phyloP scores from a whole-genome alignment of 2,797 vertebrate species.

The Micrastur ruficollis region DNA sequence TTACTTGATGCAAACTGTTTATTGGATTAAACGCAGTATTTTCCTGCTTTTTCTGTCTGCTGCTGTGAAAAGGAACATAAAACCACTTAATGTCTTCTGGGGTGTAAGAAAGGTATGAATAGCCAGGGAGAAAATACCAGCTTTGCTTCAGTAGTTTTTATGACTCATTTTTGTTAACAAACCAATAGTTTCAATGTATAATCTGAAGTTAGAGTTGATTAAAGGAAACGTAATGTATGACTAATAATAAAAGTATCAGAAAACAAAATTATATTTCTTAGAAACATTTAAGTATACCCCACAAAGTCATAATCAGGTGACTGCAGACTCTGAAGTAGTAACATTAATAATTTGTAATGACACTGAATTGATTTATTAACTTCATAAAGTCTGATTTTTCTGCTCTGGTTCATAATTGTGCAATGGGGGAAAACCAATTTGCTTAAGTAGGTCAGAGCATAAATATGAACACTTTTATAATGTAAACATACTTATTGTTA shows the following conservation, averaged over 20 bases:
- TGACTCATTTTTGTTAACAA: neutral
- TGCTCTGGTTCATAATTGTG: slow-evolving; percentile 50
- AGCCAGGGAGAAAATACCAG: neutral
- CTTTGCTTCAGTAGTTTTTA: neutral
- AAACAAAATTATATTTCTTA: neutral
- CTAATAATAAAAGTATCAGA: neutral
- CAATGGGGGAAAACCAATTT: slow-evolving; percentile 1
- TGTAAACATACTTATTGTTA: neutral
- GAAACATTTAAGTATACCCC: neutral
- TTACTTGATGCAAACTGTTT: neutral
- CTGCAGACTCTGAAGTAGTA: neutral
- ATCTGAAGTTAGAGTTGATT: neutral
- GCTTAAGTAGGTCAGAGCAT: slow-evolving; percentile 42
- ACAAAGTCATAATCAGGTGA: neutral
- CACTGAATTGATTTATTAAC: slow-evolving; percentile 43
- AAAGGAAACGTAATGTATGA: neutral
- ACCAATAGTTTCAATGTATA: neutral
- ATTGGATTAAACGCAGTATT: neutral
- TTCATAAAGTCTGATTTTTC: slow-evolving; percentile 47
- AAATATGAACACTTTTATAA: slow-evolving; percentile 14
- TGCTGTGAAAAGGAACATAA: neutral
- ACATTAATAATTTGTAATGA: neutral
- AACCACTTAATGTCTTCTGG: neutral
- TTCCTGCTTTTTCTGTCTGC: neutral
- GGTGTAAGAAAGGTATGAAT: neutral